Evolutionary conservation across 2,888 invertebrate genomes (phyloP), one percentile per base, ranked within the genome.

Genomic region (Ornithoptera priamus): DNA sequence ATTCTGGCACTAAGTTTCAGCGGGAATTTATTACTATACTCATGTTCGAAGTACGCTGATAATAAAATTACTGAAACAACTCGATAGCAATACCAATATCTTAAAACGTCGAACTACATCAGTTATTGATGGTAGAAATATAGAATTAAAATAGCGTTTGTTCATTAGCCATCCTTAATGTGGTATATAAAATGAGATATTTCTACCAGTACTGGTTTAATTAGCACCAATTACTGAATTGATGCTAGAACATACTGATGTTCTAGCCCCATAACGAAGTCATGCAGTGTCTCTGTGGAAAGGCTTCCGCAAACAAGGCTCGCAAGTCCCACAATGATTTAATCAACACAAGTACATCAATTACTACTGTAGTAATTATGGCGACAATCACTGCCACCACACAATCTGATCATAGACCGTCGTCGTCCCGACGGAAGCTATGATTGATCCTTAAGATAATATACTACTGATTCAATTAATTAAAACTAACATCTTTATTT

Each of bases 341-440:
- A 66, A 60, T 66, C 66, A 53, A 66, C 60, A 66, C 60, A 60
- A 61, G 59, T 60, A 60, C 20, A 60, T 20, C 66, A 66, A 66
- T 66, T 66, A 66, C 66, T 36, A 30, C 30, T 1, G 50, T 30
- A n/a, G 30, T 24, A 66, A 66, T 66, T 60, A 60, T 42, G n/a
- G 50, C 60, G 15, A 50, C 53, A 66, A 65, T 65, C 65, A 46
- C 58, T 18, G 65, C 59, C 59, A 24, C 42, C 17, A 12, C 22
- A 59, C 58, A 46, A 65, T 59, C 65, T 65, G 58, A 65, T 59
- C 20, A 36, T 2, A 6, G 36, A n/a, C 24, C n/a, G 56, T 46
- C 57, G 57, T 64, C 57, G 57, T n/a, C 24, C 22, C 46, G 59
- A 65, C 42, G 58, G 56, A 65, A 65, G 39, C 56, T 39, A 20